Percentiles rank a stretch among this genome's conserved stretches.
Conservation (phyloP, 2,888 invertebrate species). For the Caenorhabditis doughertyi region DNA sequence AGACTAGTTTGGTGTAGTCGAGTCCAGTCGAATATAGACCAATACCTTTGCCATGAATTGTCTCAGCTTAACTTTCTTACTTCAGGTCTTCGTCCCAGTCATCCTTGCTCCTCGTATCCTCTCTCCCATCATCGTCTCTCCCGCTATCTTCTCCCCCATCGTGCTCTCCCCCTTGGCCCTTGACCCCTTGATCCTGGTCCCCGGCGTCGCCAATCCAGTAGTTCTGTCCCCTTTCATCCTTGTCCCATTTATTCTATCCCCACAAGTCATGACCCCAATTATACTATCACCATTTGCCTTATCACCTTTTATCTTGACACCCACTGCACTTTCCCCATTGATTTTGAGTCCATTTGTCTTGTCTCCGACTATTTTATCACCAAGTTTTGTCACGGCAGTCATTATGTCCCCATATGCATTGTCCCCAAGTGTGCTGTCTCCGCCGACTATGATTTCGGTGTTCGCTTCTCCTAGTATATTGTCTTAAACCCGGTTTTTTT, state of each 20-base stretch:
- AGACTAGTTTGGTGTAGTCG: too few relatives aligned
- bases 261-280: conserved; percentile 74
- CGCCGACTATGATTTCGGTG: conserved; percentile 63
- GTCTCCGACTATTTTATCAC: conserved; percentile 73
- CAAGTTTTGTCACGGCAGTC: conserved; percentile 72
- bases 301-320: conserved; percentile 65
- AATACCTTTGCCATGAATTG: too few relatives aligned
- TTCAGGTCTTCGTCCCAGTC: conserved; percentile 72
- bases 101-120: conserved; percentile 63
- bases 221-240: conserved; percentile 67
- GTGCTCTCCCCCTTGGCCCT: conserved; percentile 71
- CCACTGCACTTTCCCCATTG: conserved; percentile 62
- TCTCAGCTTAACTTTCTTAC: background rate
- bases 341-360: conserved; percentile 69
- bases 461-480: conserved; percentile 66
- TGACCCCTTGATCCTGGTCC: conserved; percentile 74
- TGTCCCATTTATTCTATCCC: conserved; percentile 70
- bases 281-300: conserved; percentile 73
- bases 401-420: conserved; percentile 75
- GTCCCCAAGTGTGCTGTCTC: conserved; percentile 61
- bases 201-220: conserved; percentile 70
- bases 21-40: too few relatives aligned
- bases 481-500: conserved; percentile 26
- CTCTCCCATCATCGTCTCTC: conserved; percentile 72
- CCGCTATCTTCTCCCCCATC: conserved; percentile 73